Conservation (phyloP, 2,797 vertebrate genomes). For the Oryzias dopingdopingensis region DNA sequence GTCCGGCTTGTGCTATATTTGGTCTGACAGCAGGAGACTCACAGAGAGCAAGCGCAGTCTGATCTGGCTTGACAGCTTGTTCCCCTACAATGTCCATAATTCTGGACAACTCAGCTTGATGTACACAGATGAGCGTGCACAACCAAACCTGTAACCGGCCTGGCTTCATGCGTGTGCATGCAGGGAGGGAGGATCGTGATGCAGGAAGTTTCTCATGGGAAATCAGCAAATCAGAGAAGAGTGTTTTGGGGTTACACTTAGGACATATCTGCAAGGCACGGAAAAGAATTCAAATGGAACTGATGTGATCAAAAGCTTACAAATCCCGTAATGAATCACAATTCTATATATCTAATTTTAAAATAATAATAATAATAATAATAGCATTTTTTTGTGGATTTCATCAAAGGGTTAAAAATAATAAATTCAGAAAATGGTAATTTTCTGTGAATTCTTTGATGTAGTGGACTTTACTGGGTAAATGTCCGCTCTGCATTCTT, state of each 20-base stretch:
- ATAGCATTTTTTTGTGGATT: too few species aligned
- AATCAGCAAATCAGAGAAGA: conserved; percentile 45
- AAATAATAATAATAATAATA: too few species aligned
- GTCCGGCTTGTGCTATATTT: conserved; percentile 72
- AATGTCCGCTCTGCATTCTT: neutral
- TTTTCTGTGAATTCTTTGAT: neutral
- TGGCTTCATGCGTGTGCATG: conserved; percentile 15
- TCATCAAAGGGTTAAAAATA: too few species aligned
- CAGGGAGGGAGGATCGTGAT: conserved; percentile 31
- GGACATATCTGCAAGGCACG: neutral
- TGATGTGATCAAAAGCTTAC: neutral
- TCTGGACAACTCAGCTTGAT: conserved; percentile 40
- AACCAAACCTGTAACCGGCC: conserved; percentile 38
- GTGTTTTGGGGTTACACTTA: conserved; percentile 10
- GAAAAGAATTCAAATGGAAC: conserved; percentile 34
- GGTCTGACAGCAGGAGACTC: conserved; percentile 67
- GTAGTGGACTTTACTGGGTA: neutral
- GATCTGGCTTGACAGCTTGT: conserved; percentile 70
- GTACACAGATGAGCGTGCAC: conserved; percentile 49
- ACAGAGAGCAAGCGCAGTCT: conserved; percentile 53
- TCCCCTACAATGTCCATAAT: conserved; percentile 46
- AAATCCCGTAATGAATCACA: too few species aligned
- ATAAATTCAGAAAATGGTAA: neutral
- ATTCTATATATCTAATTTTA: too few species aligned
- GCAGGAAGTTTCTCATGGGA: conserved; percentile 48